A percentile compares a stretch with the other conserved stretches of the same genome.
These are phyloP conservation scores for Amblyteles armatorius DNA, from an alignment of 2,888 invertebrate species.

Conservation along the genomic window DNA sequence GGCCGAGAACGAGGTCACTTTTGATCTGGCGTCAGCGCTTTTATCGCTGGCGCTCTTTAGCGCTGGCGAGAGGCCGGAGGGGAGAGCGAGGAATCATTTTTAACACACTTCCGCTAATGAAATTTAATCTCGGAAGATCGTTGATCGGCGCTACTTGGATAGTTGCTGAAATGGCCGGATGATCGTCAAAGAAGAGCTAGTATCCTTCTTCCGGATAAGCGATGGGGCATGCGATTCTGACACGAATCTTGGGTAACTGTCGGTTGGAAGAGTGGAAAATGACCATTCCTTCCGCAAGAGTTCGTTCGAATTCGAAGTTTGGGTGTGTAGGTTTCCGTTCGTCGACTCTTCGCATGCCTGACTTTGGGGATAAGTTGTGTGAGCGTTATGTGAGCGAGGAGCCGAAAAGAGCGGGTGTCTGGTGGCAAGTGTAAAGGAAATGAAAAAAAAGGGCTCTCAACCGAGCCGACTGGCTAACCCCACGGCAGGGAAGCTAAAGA, in stretches of 20 bases:
- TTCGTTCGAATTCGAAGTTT: not conserved
- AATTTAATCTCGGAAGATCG: not conserved
- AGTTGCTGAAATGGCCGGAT: not conserved
- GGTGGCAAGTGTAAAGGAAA: constrained; percentile 10
- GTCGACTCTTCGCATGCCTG: not conserved
- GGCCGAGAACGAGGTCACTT: constrained; percentile 11
- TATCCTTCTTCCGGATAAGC: not conserved
- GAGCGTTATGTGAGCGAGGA: not conserved
- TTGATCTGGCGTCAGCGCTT: not conserved
- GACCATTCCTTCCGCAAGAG: not conserved
- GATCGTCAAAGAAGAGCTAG: not conserved
- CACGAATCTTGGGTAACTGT: not conserved
- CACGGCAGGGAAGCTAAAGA: constrained; percentile 16
- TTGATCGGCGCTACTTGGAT: not conserved
- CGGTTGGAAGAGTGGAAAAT: not conserved
- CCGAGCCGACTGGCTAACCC: not conserved
- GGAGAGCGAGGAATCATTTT: not conserved
- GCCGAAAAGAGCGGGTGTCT: constrained; percentile 40
- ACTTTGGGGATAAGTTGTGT: not conserved
- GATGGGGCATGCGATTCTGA: not conserved
- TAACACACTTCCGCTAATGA: not conserved
- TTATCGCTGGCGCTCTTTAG: not conserved
- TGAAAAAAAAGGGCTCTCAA: constrained; percentile 36
- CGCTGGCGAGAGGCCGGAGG: not conserved
- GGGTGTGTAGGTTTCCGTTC: not conserved